Evolutionary conservation across 2,888 invertebrate species (phyloP).

Genomic region (Eupelmus urozonus): DNA sequence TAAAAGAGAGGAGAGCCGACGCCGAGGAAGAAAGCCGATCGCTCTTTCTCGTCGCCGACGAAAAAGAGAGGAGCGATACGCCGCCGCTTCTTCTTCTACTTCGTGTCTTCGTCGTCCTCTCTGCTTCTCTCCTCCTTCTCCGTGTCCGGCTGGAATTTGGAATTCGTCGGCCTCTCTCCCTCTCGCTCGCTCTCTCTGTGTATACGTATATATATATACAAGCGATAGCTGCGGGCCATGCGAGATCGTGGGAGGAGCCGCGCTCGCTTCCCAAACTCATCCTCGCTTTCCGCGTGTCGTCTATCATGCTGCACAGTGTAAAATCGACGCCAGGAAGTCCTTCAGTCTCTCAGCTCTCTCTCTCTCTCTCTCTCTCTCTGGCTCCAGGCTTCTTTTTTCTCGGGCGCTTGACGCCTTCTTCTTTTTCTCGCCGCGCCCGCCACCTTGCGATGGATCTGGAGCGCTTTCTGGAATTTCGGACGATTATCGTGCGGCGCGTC

Average conservation of each 20-base stretch:
- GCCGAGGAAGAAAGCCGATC: constrained; percentile 50
- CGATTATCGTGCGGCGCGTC: constrained; percentile 54
- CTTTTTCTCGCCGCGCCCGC: no score
- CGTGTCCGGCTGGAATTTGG: constrained; percentile 48
- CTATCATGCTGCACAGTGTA: background rate
- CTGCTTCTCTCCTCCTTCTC: background rate
- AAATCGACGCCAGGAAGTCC: constrained; percentile 43
- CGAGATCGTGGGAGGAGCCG: constrained; percentile 38
- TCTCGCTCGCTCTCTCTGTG: no score
- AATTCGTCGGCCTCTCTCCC: constrained; percentile 43
- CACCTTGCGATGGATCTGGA: no score
- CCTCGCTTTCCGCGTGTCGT: background rate
- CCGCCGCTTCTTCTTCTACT: constrained; percentile 14
- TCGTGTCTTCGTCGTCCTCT: background rate
- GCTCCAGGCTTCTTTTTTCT: background rate
- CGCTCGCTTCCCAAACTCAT: constrained; percentile 5
- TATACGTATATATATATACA: no score
- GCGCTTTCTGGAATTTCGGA: constrained; percentile 42
- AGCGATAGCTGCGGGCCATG: background rate
- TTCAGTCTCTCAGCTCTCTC: background rate
- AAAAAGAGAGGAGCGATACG: constrained; percentile 37
- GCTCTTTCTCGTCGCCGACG: constrained; percentile 23
- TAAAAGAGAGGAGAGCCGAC: constrained; percentile 46
- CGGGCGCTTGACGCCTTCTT: no score
- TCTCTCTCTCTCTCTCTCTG: background rate